Evolutionary conservation across 53 echinoderm and acorn worm species (phyloP), one percentile per base, ranked within the genome.

Genomic region (Crossaster papposus): DNA sequence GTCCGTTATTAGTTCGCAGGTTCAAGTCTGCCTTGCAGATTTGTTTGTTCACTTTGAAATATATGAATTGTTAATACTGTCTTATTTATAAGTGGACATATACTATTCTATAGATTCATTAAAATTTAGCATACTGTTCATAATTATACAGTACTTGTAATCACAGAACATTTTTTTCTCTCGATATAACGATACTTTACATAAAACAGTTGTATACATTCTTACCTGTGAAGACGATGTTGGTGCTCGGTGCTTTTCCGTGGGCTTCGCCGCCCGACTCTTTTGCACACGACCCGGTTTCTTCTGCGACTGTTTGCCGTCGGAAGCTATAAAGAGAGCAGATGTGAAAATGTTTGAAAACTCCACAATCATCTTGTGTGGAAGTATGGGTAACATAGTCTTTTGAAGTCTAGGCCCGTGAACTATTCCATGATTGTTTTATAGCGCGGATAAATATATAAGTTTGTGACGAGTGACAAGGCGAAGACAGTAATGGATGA

Each of bases 301-400:
- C 32, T 87, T 87, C 36, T 75, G 87, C 24, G 62, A n/a, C 13
- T 77, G 62, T 38, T 51, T 71, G 4, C 84, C 84, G 7, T 82
- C 82, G 15, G 65, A 38, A 50, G 54, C 85, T 85, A 54, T 2
- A 36, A 83, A 29, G 5, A 8, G 22, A 58, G 15, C 58, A 20
- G 17, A 58, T 20, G 22, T 20, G 22, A 58, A 58, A 58, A 18
- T 18, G 22, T 58, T 58, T 58, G 22, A 11, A 8, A 15, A 18
- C 9, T 44, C 9, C 44, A 44, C 44, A 5, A 44, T 44, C 9
- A 44, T 44, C 9, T 44, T 44, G 44, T 44, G 44, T 7, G 44
- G 44, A 44, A 44, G 9, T 44, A 7, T 7, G 44, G 44, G 44
- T 44, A 44, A 44, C 44, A 9, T 5, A 9, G 9, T 44, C 44